Evolutionary conservation across 1,140 invertebrate species (phyloP).

Genomic region (Ylistrum balloti): DNA sequence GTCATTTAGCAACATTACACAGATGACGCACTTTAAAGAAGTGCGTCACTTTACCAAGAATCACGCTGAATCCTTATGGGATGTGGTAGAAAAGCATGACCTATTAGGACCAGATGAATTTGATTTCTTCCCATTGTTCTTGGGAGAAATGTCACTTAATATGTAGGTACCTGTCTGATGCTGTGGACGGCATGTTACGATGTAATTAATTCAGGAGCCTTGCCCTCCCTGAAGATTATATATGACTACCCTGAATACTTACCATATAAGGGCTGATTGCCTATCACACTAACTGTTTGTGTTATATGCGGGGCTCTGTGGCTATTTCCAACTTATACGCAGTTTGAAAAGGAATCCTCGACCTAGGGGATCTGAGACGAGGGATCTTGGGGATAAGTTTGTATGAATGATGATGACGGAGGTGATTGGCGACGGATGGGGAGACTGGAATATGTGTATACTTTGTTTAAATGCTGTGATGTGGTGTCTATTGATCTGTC

Average conservation of each 20-base stretch:
- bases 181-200: neutral
- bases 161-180: slow-evolving; percentile 9
- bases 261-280: too few species aligned
- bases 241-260: neutral
- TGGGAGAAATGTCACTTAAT: neutral
- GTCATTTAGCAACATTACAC: neutral
- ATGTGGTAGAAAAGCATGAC: neutral
- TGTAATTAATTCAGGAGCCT: neutral
- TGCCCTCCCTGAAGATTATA: neutral
- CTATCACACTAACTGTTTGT: too few species aligned
- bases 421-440: neutral
- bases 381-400: slow-evolving; percentile 31
- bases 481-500: neutral
- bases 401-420: slow-evolving; percentile 17
- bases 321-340: neutral
- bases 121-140: neutral
- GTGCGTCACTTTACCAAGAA: neutral
- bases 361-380: neutral
- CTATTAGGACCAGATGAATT: neutral
- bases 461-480: slow-evolving; percentile 2
- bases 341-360: neutral
- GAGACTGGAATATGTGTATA: slow-evolving; percentile 34
- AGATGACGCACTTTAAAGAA: neutral
- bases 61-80: neutral
- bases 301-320: neutral